Base-by-base conservation (phyloP, 1,140 invertebrate species). In the Marisa cornuarietis region DNA sequence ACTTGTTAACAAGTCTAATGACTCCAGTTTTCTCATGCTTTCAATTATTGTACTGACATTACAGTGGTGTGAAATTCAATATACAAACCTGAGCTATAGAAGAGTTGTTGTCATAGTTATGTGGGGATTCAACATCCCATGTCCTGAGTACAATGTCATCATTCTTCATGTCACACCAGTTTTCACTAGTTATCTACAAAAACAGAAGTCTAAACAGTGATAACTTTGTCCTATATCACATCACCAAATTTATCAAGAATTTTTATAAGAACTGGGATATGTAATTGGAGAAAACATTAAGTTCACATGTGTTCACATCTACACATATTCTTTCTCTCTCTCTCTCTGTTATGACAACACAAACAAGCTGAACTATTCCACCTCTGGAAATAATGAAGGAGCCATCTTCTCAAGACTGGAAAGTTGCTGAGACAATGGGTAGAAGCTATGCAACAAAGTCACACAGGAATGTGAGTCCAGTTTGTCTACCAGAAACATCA, bases 91-190 rank as follows among this genome's bases (percentile, higher is more conserved):
- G 89, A 51, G 84, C 85, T 62, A 86, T 83, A 74, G 90, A 87
- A 63, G 86, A 84, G 79, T 90, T 90, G 81, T 90, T 90, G 71
- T 90, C 83, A 76, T 91, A 90, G 80, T 88, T 88, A 81, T 90
- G 89, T 14, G 86, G 82, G 2, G 90, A 91, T 77, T 91, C 90
- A n/a, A 90, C 85, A 26, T 90, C 87, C 90, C 90, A 91, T 0
- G 86, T 88, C 31, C 87, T 80, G 24, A 91, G 81, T 9, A 89
- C 83, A 58, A 90, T 90, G 68, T 88, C 88, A 65, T 88, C 88
- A 14, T 85, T 83, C n/a, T 90, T 84, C 51, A 88, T 79, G 66
- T 84, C 84, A 52, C 79, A 75, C 90, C 89, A 91, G 82, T 87
- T 85, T 4, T 87, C 80, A 82, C 87, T 89, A 6, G 73, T 79